phyloP scores from a whole-genome alignment of 1,140 invertebrate genomes.

The Prorops nasuta region DNA sequence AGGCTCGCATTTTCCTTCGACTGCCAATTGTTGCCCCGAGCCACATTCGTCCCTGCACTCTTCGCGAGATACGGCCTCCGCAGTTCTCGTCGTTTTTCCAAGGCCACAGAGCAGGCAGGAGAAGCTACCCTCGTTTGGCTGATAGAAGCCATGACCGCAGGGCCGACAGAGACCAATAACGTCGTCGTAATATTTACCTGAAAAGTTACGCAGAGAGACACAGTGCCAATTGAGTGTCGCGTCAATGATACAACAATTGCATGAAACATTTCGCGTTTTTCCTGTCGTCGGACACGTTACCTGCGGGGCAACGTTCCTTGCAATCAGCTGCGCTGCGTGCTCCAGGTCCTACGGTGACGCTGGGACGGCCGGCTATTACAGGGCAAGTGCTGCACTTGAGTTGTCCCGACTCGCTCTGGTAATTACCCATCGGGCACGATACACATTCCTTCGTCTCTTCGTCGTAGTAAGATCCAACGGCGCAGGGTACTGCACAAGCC shows the following conservation, averaged over 20 bases:
- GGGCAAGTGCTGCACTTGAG: conserved; percentile 85
- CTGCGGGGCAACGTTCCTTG: conserved; percentile 88
- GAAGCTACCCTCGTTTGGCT: conserved; percentile 88
- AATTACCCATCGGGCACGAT: conserved; percentile 84
- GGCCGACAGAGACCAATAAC: conserved; percentile 79
- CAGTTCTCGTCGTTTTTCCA: conserved; percentile 89
- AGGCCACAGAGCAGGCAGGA: conserved; percentile 84
- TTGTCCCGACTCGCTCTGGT: conserved; percentile 92
- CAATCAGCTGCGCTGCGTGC: conserved; percentile 86
- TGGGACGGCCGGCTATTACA: conserved; percentile 78
- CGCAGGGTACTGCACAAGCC: conserved; percentile 83
- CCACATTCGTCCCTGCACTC: conserved; percentile 90
- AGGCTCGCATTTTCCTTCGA: conserved; percentile 87
- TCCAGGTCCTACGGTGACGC: conserved; percentile 82
- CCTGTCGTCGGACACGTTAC: conserved; percentile 50
- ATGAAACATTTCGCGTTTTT: no score
- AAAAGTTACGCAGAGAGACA: no score
- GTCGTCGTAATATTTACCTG: conserved; percentile 80
- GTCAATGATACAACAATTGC: no score
- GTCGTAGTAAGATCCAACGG: conserved; percentile 87
- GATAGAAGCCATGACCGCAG: conserved; percentile 93
- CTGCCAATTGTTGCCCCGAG: conserved; percentile 82
- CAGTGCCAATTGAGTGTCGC: no score
- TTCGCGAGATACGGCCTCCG: conserved; percentile 83
- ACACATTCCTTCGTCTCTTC: conserved; percentile 72